These are phyloP conservation scores for Nyctibius bracteatus DNA, from an alignment of 2,113 vertebrate species.

Conservation along the genomic window DNA sequence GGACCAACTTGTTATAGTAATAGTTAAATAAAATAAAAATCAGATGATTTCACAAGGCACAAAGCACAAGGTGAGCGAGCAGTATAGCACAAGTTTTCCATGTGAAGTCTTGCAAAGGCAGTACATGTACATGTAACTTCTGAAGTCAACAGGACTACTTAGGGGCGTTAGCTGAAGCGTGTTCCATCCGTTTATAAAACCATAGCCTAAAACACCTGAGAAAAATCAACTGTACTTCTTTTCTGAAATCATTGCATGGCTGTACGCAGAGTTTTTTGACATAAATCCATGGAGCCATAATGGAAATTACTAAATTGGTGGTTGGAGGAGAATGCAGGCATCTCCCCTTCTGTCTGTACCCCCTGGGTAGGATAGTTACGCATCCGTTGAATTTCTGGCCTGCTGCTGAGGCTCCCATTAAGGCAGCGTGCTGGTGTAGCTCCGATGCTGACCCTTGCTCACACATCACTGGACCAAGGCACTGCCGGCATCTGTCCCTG, in stretches of 20 bases:
- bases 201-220: constrained; percentile 11
- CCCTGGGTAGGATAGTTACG: neutral
- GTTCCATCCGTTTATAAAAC: constrained; percentile 19
- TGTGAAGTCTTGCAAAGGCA: neutral
- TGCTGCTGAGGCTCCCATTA: neutral
- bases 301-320: fast-evolving
- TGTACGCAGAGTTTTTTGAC: neutral
- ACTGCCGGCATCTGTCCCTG: fast-evolving
- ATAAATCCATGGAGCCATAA: neutral
- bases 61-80: neutral
- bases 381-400: neutral
- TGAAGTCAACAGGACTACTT: neutral
- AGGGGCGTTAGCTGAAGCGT: neutral
- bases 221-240: constrained; percentile 10
- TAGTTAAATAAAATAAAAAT: neutral
- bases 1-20: neutral
- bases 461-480: fast-evolving
- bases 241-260: neutral
- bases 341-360: neutral
- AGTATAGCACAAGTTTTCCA: neutral
- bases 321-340: neutral
- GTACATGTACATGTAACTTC: neutral
- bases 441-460: neutral
- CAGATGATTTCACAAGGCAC: neutral
- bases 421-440: neutral